Percentiles rank a stretch among this genome's conserved stretches.
Evolutionary conservation across 1,140 invertebrate genomes (phyloP).

Genomic region (Cotesia typhae): DNA sequence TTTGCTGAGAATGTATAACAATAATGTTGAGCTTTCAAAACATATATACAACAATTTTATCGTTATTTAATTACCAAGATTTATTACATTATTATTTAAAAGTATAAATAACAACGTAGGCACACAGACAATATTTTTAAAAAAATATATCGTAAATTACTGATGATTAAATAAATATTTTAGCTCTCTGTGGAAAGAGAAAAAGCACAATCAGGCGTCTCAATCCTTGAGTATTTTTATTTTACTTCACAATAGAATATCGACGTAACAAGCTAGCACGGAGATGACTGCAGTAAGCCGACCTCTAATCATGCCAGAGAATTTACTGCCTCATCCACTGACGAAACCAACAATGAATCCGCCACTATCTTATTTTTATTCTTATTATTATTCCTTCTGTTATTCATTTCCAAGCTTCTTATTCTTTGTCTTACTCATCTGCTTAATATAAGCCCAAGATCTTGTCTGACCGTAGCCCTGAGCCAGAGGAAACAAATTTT

Average conservation of each 20-base stretch:
- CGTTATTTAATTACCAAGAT: no score
- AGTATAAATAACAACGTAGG: no score
- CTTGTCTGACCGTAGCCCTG: background rate
- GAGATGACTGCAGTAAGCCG: constrained; percentile 33
- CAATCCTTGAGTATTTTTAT: constrained; percentile 6
- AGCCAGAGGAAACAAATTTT: background rate
- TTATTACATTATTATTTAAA: no score
- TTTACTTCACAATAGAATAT: constrained; percentile 37
- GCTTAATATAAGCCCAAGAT: background rate
- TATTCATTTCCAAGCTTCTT: no score
- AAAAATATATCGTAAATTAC: background rate
- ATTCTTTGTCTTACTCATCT: constrained; percentile 26
- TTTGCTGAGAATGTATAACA: no score
- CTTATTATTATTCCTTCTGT: no score
- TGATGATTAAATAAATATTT: constrained; percentile 9
- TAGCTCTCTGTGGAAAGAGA: background rate
- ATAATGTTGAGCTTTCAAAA: no score
- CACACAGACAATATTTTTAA: background rate
- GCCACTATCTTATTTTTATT: no score
- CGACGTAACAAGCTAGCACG: constrained; percentile 36
- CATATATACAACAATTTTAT: no score
- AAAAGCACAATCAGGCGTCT: constrained; percentile 2
- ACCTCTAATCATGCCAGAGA: constrained; percentile 50
- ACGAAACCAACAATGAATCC: constrained; percentile 21
- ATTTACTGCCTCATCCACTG: constrained; percentile 45